Percentiles rank a stretch among this genome's conserved stretches.
Conservation (phyloP, 2,888 invertebrate genomes). For the Norana najaformis region DNA sequence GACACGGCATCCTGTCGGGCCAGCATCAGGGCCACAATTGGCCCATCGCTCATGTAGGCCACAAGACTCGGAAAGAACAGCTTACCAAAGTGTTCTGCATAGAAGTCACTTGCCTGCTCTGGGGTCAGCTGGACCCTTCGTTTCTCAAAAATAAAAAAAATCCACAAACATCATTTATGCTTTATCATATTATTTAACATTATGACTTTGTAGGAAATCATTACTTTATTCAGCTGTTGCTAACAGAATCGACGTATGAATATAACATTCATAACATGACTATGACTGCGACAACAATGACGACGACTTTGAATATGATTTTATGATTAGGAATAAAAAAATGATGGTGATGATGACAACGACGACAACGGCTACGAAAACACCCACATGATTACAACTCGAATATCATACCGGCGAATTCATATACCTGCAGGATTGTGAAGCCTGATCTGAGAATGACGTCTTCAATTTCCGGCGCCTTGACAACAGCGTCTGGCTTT, state of each 20-base stretch:
- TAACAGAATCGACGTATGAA: background rate
- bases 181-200: background rate
- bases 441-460: conserved; percentile 75
- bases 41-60: conserved; percentile 78
- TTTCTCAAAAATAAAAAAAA: conserved; percentile 64
- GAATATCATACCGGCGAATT: background rate
- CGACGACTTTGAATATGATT: no score
- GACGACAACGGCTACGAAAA: background rate
- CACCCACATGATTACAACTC: background rate
- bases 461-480: conserved; percentile 74
- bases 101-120: conserved; percentile 85
- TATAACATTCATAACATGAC: background rate
- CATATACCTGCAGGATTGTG: conserved; percentile 71
- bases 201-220: background rate
- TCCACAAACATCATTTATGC: background rate
- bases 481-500: conserved; percentile 79
- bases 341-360: background rate
- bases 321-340: no score
- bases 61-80: conserved; percentile 78
- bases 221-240: background rate
- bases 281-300: background rate
- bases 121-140: conserved; percentile 75
- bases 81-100: conserved; percentile 75
- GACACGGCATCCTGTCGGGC: conserved; percentile 73
- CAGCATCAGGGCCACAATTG: conserved; percentile 72